Conservation (phyloP, 2,797 vertebrate genomes). For the Halcyon chelicuti region DNA sequence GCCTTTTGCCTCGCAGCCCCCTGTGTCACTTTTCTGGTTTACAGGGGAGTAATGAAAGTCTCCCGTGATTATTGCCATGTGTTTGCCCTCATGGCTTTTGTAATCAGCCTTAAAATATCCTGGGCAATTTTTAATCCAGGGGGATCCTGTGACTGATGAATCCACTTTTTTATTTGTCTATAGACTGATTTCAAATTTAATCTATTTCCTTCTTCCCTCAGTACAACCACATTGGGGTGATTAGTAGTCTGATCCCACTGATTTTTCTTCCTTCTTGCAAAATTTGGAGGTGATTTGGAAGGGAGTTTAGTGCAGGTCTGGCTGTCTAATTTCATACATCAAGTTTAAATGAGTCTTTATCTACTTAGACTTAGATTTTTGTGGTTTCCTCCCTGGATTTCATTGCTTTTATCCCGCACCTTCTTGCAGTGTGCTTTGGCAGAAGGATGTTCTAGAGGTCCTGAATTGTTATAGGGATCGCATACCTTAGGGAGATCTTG, state of each 20-base stretch:
- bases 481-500: background rate
- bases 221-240: accelerated
- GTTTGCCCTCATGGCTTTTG: background rate
- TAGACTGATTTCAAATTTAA: background rate
- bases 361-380: background rate
- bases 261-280: background rate
- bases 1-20: background rate
- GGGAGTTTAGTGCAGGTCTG: background rate
- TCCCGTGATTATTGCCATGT: background rate
- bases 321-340: background rate
- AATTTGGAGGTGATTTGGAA: background rate
- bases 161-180: background rate
- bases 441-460: background rate
- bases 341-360: background rate
- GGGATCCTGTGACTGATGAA: background rate
- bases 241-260: background rate
- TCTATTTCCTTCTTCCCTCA: background rate
- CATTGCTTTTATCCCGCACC: background rate
- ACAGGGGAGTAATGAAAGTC: background rate
- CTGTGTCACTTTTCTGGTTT: background rate
- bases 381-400: background rate
- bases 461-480: background rate
- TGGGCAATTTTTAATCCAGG: background rate
- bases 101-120: background rate
- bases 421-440: background rate